Conservation (phyloP, 2,888 invertebrate species). For the Cephus nigrinus region DNA sequence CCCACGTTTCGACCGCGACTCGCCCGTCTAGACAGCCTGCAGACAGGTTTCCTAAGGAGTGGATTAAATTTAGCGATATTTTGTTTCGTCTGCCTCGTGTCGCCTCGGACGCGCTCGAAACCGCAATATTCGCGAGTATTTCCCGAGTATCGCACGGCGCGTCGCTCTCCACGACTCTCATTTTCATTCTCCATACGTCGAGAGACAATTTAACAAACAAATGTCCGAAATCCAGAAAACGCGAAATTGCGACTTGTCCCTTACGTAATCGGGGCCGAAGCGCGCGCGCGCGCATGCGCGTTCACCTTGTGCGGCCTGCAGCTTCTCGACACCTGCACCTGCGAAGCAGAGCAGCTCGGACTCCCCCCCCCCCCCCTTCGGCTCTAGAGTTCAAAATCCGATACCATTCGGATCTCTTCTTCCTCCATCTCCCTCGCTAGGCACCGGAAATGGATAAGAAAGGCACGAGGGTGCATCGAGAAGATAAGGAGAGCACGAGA, state of each 20-base stretch:
- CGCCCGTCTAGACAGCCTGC: slow-evolving; percentile 59
- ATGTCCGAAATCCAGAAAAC: slow-evolving; percentile 26
- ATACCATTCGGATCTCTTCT: no score
- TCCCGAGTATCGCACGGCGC: not conserved
- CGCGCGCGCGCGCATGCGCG: slow-evolving; percentile 10
- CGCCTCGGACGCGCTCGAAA: slow-evolving; percentile 16
- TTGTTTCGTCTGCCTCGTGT: slow-evolving; percentile 52
- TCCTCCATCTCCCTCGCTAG: no score
- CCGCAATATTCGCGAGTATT: slow-evolving; percentile 11
- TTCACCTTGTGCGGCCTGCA: slow-evolving; percentile 34
- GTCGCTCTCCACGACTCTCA: no score
- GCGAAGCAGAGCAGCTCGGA: not conserved
- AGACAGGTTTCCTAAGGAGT: slow-evolving; percentile 56
- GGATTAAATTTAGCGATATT: slow-evolving; percentile 60
- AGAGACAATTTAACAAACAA: no score
- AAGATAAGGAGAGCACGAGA: slow-evolving; percentile 23
- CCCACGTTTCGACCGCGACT: slow-evolving; percentile 27
- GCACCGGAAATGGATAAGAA: no score
- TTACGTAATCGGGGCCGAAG: slow-evolving; percentile 43
- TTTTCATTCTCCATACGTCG: no score
- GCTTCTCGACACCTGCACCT: slow-evolving; percentile 34
- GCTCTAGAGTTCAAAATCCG: no score
- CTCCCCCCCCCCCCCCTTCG: no score
- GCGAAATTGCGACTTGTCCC: slow-evolving; percentile 31
- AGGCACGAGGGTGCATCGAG: not conserved